These are phyloP conservation scores for Druon quercuslanigerum DNA, from an alignment of 1,140 invertebrate species.

Conservation along the genomic window DNA sequence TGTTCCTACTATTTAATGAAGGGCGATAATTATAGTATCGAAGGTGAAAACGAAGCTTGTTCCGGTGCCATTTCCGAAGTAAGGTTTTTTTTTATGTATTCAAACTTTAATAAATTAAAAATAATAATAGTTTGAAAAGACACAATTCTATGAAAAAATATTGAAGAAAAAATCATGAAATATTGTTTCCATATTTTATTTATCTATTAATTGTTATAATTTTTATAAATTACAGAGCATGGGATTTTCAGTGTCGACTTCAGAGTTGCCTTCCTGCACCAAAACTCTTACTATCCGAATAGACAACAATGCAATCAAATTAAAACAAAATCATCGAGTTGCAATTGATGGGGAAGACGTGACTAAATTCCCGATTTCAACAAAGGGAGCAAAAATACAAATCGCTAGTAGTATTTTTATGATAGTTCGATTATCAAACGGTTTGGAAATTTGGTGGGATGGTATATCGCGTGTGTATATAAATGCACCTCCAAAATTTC, in stretches of 20 bases:
- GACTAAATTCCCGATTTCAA: conserved; percentile 79
- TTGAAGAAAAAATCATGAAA: background rate
- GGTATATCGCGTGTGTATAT: conserved; percentile 87
- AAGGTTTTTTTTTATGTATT: conserved; percentile 33
- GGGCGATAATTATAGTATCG: conserved; percentile 81
- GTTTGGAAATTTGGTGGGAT: conserved; percentile 90
- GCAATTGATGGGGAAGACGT: conserved; percentile 84
- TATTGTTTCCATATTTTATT: conserved; percentile 4
- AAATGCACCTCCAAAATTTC: conserved; percentile 84
- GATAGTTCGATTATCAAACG: conserved; percentile 84
- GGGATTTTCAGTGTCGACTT: conserved; percentile 77
- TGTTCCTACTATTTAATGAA: conserved; percentile 90
- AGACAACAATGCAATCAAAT: conserved; percentile 75
- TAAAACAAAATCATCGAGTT: conserved; percentile 84
- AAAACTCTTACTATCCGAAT: conserved; percentile 83
- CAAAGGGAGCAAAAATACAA: conserved; percentile 79
- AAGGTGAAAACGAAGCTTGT: conserved; percentile 89
- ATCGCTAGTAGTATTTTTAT: conserved; percentile 86
- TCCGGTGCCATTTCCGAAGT: conserved; percentile 85
- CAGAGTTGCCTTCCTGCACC: conserved; percentile 85
- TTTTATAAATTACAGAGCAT: conserved; percentile 75
- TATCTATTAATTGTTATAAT: conserved; percentile 26
- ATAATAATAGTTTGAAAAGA: too few relatives aligned
- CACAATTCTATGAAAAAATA: too few relatives aligned
- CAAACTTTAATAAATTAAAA: conserved; percentile 1